Base-by-base conservation (phyloP, 2,888 invertebrate genomes). In the Xestia rhomboidea region DNA sequence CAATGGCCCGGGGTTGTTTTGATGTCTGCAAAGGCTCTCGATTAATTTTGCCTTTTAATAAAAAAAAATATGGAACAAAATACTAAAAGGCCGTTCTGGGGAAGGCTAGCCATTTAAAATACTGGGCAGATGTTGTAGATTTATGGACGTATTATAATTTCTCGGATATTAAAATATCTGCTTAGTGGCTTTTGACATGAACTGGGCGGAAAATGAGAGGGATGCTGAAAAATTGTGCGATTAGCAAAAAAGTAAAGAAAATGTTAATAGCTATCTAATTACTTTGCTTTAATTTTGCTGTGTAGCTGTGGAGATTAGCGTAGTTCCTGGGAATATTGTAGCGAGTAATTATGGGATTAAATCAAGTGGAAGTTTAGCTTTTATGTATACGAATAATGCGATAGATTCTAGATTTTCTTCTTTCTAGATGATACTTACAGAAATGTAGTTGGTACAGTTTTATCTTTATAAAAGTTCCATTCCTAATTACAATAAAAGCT, bases 1-100 rank as follows among this genome's bases (percentile, higher is more conserved):
- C 96, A 96, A 96, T 95, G 92, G 94, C 94, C 93, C 87, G 89
- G 90, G 94, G 95, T 91, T 94, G 94, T 95, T 95, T 96, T 95
- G 94, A 95, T 95, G 95, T 95, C 94, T 94, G 93, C 91, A 90
- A 94, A 94, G 93, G 92, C 89, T 92, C 94, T 93, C 95, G 95
- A 96, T 96, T 96, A 95, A 95, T 95, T 95, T 94, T 90, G 92
- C 91, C 92, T 94, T 94, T 92, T 94, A 92, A 93, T 93, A 93
- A 93, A 87, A 94, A 94, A 94, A 94, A 94, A 94, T 92, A 92
- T 91, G 88, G 89, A 86, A 89, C 85, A 89, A 91, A 93, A 92
- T 89, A 92, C 89, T 87, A 83, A 88, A 87, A 89, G 87, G 79
- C 86, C 85, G 88, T 84, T 83, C 86, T 90, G 90, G 87, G 90